phyloP scores from a whole-genome alignment of 1,140 invertebrate genomes.

The Chionoecetes opilio region DNA sequence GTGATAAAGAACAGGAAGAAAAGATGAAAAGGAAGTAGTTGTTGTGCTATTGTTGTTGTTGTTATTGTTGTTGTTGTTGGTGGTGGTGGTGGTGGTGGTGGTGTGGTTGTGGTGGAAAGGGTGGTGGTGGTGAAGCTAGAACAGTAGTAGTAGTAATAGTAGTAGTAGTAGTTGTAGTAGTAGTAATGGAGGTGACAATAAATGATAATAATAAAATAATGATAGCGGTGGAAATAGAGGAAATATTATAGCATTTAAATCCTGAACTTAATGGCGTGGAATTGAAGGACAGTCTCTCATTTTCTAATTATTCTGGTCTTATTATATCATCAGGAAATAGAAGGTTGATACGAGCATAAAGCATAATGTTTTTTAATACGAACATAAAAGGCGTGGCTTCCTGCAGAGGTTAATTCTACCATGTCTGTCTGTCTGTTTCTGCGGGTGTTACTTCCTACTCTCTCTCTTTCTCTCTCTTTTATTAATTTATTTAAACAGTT shows the following conservation, averaged over 20 bases:
- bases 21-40: slow-evolving; percentile 6
- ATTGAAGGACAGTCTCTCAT: not conserved
- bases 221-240: not conserved
- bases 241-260: too few species aligned
- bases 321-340: not conserved
- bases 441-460: too few species aligned
- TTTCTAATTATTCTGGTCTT: not conserved
- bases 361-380: too few species aligned
- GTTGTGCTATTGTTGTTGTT: not conserved
- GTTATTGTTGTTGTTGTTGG: not conserved
- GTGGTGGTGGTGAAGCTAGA: not conserved
- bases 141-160: too few species aligned
- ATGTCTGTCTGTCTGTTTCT: too few species aligned
- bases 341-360: too few species aligned
- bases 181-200: too few species aligned
- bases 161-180: too few species aligned
- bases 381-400: not conserved
- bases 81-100: not conserved
- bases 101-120: not conserved
- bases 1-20: not conserved
- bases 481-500: too few species aligned
- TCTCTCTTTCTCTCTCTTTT: too few species aligned
- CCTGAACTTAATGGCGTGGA: not conserved
- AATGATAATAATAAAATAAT: not conserved
- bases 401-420: too few species aligned